Evolutionary conservation across 1,140 invertebrate genomes (phyloP), one percentile per base, ranked within the genome.

Genomic region (Pogonomyrmex barbatus): DNA sequence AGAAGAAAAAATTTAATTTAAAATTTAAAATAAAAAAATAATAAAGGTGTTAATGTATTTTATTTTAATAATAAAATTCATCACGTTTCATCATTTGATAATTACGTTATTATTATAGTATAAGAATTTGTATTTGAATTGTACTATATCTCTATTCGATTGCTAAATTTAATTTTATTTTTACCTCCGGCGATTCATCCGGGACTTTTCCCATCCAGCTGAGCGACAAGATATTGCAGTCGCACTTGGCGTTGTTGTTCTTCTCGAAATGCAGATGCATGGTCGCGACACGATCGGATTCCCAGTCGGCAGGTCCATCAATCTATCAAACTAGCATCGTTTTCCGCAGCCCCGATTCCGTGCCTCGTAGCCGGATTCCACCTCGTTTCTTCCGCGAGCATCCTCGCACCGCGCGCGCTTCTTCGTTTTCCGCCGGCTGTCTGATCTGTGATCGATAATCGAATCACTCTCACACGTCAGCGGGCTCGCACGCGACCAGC

Each of bases 181-280:
- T 96, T 96, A 98, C 98, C 97, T 98, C 98, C 45, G 98, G 98
- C 90, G 98, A 96, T 93, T 98, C 98, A 94, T 99, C 98, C 81
- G 98, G 98, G 89, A 99, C 98, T 95, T 99, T 99, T 89, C 98
- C 98, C 98, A 99, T 99, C 98, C 98, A 99, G 91, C 98, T 99
- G 92, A 99, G 96, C 88, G 98, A 98, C 87, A 99, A 95, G 92
- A 99, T 98, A 90, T 98, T 98, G 95, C 98, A 99, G 95, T 99
- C 98, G 95, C 98, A 98, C 95, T 98, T 97, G 84, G 98, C 98
- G 94, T 98, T 98, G 90, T 97, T 97, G 93, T 98, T 98, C 91
- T 97, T 97, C 95, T 99, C 99, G 95, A 99, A 99, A 96, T 98
- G 97, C 93, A 98, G 96, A 96, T 98, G 97, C 97, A 98, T 98